Conservation (phyloP, 2,888 invertebrate genomes). For the Aphodius granarius region DNA sequence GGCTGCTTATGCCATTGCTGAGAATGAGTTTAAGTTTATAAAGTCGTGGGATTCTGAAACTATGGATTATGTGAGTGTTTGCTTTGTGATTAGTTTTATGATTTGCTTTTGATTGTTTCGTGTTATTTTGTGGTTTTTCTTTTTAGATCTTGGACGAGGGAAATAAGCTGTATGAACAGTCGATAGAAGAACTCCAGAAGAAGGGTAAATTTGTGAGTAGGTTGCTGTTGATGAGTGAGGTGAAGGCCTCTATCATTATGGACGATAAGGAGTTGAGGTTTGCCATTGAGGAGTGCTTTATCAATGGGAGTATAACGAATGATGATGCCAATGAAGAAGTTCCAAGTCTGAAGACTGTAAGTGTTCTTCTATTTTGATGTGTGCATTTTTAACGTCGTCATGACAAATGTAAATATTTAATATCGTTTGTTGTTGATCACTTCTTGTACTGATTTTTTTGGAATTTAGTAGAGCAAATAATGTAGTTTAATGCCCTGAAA, state of each 20-base stretch:
- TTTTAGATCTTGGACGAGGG: constrained; percentile 50
- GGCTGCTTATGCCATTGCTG: constrained; percentile 60
- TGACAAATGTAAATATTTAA: too few relatives aligned
- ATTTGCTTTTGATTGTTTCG: not conserved
- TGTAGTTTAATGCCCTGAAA: too few relatives aligned
- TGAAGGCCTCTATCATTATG: constrained; percentile 48
- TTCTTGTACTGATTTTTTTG: too few relatives aligned
- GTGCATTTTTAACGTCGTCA: too few relatives aligned
- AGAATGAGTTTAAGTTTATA: constrained; percentile 59
- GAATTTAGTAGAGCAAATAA: too few relatives aligned
- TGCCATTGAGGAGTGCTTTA: constrained; percentile 45
- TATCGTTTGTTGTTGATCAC: too few relatives aligned
- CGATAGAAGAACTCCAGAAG: constrained; percentile 40
- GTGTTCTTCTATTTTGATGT: too few relatives aligned
- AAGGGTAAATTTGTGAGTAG: constrained; percentile 41
- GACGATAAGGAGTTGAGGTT: constrained; percentile 44
- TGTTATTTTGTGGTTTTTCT: not conserved
- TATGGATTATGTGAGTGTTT: constrained; percentile 48
- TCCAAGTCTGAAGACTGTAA: constrained; percentile 37
- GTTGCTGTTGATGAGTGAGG: constrained; percentile 45
- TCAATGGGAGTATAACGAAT: constrained; percentile 41
- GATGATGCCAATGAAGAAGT: constrained; percentile 30
- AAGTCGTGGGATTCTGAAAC: constrained; percentile 57
- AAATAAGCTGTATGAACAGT: constrained; percentile 51
- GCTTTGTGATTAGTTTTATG: not conserved